These are phyloP conservation scores for Atherinosoma microstoma DNA, from an alignment of 2,797 vertebrate genomes.

Conservation along the genomic window DNA sequence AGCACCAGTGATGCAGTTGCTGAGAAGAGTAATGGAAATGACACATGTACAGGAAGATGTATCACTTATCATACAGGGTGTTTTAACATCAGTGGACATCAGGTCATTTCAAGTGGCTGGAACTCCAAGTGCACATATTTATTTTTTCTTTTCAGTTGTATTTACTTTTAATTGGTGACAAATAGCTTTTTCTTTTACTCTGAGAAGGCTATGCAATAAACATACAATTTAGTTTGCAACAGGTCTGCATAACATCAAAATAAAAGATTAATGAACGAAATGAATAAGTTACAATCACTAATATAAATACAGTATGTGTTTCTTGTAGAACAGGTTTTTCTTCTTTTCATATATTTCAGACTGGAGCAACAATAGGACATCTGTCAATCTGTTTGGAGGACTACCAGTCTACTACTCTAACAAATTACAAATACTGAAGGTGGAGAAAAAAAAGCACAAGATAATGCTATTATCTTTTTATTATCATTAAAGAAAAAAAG, in stretches of 20 bases:
- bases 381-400: neutral
- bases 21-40: constrained; percentile 39
- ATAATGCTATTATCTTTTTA: neutral
- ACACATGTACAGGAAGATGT: constrained; percentile 16
- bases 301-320: neutral
- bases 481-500: too few relatives aligned
- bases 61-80: constrained; percentile 12
- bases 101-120: neutral
- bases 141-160: neutral
- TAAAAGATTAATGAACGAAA: constrained; percentile 13
- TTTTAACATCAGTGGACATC: constrained; percentile 17
- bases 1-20: constrained; percentile 11
- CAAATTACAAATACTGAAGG: neutral
- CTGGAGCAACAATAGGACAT: neutral
- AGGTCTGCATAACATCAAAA: constrained; percentile 13
- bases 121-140: neutral
- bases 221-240: constrained; percentile 9
- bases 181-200: constrained; percentile 10
- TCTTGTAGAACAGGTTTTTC: neutral
- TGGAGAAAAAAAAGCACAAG: neutral
- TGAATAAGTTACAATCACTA: neutral
- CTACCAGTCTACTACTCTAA: neutral
- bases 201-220: constrained; percentile 24
- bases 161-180: constrained; percentile 9
- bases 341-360: neutral